phyloP scores from a whole-genome alignment of 2,888 invertebrate species.

The Imbricaverruca yamaguchii region DNA sequence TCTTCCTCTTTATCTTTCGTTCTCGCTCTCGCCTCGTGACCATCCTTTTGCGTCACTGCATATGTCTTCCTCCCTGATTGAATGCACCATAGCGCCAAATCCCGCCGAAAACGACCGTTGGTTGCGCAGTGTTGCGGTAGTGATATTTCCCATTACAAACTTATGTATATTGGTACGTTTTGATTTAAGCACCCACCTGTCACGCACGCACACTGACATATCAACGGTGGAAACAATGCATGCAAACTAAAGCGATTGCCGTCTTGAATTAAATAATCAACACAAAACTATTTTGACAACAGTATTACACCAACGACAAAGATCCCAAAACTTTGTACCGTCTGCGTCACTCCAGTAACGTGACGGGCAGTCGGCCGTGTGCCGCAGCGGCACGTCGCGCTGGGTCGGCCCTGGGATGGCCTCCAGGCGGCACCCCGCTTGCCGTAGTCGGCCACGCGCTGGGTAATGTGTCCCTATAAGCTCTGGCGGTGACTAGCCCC shows the following conservation, averaged over 20 bases:
- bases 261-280: constrained; percentile 8
- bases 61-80: no score
- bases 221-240: neutral
- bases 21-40: no score
- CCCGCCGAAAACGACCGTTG: no score
- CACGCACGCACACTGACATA: neutral
- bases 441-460: neutral
- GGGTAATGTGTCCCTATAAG: neutral
- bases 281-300: neutral
- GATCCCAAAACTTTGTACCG: constrained; percentile 9
- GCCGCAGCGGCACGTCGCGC: no score
- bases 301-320: neutral
- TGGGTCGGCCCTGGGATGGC: no score
- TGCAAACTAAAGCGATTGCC: neutral
- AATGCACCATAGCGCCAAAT: no score
- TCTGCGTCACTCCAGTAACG: neutral
- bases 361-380: no score
- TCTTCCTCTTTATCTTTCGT: no score
- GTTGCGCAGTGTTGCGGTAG: no score
- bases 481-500: constrained; percentile 13
- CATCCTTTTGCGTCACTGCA: no score
- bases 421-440: no score
- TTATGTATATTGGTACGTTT: neutral
- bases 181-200: constrained; percentile 13
- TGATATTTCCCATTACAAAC: no score